Evolutionary conservation across 2,888 invertebrate species (phyloP), one percentile per base, ranked within the genome.

Genomic region (Apamea sordens): DNA sequence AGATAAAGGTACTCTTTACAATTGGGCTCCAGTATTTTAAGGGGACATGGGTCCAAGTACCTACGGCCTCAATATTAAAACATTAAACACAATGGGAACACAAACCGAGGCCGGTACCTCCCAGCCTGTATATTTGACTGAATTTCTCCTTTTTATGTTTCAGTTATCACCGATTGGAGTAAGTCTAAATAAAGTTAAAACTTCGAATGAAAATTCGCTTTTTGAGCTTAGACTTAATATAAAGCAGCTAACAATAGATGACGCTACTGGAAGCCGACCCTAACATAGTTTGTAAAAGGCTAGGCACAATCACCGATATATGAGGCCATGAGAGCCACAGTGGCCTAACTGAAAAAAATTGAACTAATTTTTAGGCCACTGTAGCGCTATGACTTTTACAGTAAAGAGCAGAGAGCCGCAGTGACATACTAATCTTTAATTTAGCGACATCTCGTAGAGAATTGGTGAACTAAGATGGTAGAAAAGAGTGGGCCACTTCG

Each of bases 121-220:
- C 28, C 13, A 11, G 6, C 18, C 21, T 15, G 15, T n/a, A 15
- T 76, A 73, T 63, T 24, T 10, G 5, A 73, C 47, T 36, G 4
- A 73, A 73, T 18, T 47, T 28, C 18, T 24, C 32, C 13, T n/a
- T 6, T 36, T 83, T 73, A 24, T 81, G 24, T 89, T 89, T 79
- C 89, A 89, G 88, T 77, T 73, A 1, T 86, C 53, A 67, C 67
- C 44, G 65, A 81, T 69, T 77, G 78, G 61, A 47, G 88, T 89
- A 89, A 88, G 86, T 86, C 6, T 53, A 65, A 28, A 5, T 63
- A 63, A 24, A 63, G 50, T 76, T 73, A 44, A 67, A 70, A n/a
- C 11, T 44, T 76, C 18, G 21, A 71, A 72, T 7, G 21, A 0
- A 41, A 41, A 63, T 36, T 21, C 2, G 15, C 15, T 44, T 71